Evolutionary conservation across 2,888 invertebrate genomes (phyloP).

Genomic region (Ischnus inquisitorius): DNA sequence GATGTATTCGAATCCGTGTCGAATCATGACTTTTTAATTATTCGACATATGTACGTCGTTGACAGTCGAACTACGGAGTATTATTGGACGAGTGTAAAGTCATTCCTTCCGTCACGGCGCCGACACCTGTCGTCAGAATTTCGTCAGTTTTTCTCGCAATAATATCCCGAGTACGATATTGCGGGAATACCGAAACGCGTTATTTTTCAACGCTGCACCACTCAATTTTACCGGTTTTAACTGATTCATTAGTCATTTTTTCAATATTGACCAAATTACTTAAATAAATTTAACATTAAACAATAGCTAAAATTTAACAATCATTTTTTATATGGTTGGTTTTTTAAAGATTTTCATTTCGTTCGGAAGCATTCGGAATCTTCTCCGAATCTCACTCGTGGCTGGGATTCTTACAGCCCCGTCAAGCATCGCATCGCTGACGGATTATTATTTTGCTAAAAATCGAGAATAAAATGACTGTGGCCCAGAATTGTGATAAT

Average conservation of each 20-base stretch:
- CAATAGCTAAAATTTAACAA: too few species aligned
- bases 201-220: not conserved
- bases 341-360: too few species aligned
- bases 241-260: too few species aligned
- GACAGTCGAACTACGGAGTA: not conserved
- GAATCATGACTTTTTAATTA: not conserved
- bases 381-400: too few species aligned
- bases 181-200: not conserved
- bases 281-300: too few species aligned
- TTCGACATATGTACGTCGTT: not conserved
- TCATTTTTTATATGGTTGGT: too few species aligned
- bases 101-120: not conserved
- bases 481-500: not conserved
- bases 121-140: not conserved
- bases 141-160: not conserved
- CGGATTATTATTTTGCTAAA: slow-evolving; percentile 1
- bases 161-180: not conserved
- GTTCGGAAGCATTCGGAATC: too few species aligned
- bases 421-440: not conserved
- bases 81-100: not conserved
- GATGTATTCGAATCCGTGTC: not conserved
- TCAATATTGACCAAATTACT: too few species aligned
- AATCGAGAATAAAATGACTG: not conserved
- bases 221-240: too few species aligned
- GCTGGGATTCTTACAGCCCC: too few species aligned